A percentile compares a stretch with the other conserved stretches of the same genome.
Conservation (phyloP, 30 jellyfish, hydroid and myxozoan genomes). For the Pseudorhiza aurosa region DNA sequence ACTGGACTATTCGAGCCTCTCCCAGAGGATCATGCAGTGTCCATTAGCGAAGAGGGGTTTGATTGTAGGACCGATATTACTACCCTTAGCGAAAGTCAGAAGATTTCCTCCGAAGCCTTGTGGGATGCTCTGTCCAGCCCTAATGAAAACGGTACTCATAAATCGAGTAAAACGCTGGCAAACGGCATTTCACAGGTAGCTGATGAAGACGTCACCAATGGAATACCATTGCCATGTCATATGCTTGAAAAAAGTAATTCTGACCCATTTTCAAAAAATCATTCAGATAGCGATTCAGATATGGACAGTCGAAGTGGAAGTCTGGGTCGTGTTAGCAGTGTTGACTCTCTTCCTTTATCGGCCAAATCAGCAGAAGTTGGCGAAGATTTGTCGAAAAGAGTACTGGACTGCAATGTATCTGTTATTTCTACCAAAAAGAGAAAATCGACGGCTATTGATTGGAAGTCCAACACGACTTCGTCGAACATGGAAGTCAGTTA, state of each 20-base stretch:
- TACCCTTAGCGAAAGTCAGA: not conserved
- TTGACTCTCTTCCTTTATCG: not conserved
- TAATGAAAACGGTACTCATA: not conserved
- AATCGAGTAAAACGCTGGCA: not conserved
- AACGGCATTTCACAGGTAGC: not conserved
- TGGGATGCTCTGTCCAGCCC: constrained; percentile 52
- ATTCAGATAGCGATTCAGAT: constrained; percentile 38
- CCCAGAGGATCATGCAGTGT: constrained; percentile 18
- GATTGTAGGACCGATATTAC: not conserved
- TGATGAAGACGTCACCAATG: not conserved
- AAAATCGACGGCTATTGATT: not conserved
- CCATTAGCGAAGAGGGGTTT: not conserved
- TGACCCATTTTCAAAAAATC: constrained; percentile 40
- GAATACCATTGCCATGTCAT: constrained; percentile 14
- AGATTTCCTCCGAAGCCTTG: constrained; percentile 33
- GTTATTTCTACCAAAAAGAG: not conserved
- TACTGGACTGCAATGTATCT: not conserved
- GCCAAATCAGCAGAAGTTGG: not conserved
- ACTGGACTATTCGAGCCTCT: constrained; percentile 5
- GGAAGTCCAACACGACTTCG: not conserved
- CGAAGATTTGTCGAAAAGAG: not conserved
- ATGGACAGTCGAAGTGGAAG: not conserved
- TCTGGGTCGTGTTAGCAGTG: not conserved
- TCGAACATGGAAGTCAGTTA: not conserved
- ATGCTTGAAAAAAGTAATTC: constrained; percentile 45